Conservation (phyloP, 2,797 vertebrate genomes). For the Cercopithecus hamlyni region DNA sequence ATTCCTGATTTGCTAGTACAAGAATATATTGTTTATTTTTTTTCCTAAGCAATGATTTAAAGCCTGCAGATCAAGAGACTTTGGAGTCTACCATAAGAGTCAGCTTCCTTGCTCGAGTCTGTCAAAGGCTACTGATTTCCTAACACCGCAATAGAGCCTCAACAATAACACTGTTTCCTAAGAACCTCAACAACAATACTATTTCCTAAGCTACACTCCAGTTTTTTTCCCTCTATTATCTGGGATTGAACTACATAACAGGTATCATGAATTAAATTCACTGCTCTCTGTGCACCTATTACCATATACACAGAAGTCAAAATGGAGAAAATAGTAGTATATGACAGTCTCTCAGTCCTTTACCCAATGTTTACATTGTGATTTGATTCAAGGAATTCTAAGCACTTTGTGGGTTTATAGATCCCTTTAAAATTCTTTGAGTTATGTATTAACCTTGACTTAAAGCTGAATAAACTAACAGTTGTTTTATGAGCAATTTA, state of each 20-base stretch:
- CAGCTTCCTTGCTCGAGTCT: not conserved
- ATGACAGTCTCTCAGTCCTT: not conserved
- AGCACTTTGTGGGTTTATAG: not conserved
- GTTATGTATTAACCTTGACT: not conserved
- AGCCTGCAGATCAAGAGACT: not conserved
- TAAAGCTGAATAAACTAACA: not conserved
- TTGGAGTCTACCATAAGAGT: not conserved
- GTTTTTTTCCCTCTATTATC: not conserved
- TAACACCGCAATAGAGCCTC: not conserved
- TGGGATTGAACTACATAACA: not conserved
- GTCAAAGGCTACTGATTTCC: constrained; percentile 40
- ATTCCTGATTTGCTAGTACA: constrained; percentile 49
- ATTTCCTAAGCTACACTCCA: not conserved
- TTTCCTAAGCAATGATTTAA: constrained; percentile 15
- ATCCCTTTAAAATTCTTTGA: constrained; percentile 20
- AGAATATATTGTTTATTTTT: constrained; percentile 8
- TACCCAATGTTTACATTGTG: not conserved
- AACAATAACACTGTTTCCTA: not conserved
- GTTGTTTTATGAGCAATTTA: not conserved
- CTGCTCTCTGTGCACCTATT: not conserved
- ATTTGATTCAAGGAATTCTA: not conserved
- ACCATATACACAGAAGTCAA: not conserved
- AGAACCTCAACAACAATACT: not conserved
- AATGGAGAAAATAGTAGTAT: not conserved
- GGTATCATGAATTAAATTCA: not conserved